These are phyloP conservation scores for Cairina moschata DNA, from an alignment of 2,113 vertebrate genomes.

Conservation along the genomic window DNA sequence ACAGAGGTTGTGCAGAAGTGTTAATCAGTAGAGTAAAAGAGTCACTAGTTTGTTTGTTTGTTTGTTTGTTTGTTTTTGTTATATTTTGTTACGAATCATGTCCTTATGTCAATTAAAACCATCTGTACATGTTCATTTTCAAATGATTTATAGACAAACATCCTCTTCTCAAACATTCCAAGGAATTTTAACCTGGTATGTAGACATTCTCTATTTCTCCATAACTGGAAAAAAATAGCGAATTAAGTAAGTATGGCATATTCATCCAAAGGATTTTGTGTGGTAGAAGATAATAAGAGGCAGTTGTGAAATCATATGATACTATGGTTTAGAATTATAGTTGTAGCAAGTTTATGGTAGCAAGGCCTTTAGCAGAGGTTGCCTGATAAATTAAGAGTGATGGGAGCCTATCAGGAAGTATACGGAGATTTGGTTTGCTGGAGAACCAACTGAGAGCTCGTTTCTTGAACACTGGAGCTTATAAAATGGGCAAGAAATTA, in stretches of 20 bases:
- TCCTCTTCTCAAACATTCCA: constrained; percentile 51
- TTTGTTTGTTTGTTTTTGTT: not conserved
- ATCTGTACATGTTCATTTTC: constrained; percentile 51
- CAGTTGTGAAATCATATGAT: constrained; percentile 24
- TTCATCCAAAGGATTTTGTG: constrained; percentile 20
- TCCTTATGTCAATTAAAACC: constrained; percentile 52
- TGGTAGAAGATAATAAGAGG: constrained; percentile 27
- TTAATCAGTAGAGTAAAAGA: constrained; percentile 44
- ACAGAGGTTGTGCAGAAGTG: not conserved
- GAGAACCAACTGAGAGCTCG: not conserved
- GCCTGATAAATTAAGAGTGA: not conserved
- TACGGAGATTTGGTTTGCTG: not conserved
- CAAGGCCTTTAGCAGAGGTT: not conserved
- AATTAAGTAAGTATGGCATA: constrained; percentile 1
- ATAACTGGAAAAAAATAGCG: not conserved
- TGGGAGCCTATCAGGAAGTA: not conserved
- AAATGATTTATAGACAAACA: constrained; percentile 38
- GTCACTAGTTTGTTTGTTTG: not conserved
- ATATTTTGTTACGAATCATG: constrained; percentile 29
- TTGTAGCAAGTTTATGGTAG: not conserved
- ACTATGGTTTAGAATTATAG: not conserved
- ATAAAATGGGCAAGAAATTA: not conserved
- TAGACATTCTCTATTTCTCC: not conserved
- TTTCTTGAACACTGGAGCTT: not conserved
- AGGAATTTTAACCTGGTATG: constrained; percentile 48